Evolutionary conservation across 1,140 invertebrate genomes (phyloP), one percentile per base, ranked within the genome.

Genomic region (Neodiprion virginianus): DNA sequence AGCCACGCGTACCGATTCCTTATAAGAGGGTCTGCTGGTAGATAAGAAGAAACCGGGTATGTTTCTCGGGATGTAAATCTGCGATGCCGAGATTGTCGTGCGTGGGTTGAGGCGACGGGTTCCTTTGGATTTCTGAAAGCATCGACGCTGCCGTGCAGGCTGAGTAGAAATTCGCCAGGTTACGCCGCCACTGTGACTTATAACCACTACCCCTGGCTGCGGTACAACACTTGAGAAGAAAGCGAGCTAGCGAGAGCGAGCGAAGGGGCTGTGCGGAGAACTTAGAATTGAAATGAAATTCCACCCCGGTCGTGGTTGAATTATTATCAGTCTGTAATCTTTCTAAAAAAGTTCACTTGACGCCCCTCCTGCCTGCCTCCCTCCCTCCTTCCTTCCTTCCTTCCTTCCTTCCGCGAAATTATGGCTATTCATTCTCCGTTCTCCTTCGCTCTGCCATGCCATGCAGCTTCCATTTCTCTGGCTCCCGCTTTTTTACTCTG

Each of bases 241-340:
- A 40, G 28, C 28, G 28, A 40, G 28, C 0, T 17, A 23, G 48
- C 28, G 50, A 47, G 70, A 47, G 70, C 12, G 71, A 65, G 28
- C 48, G 48, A 69, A 72, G 68, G 77, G 78, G 71, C 61, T 14
- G 53, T 14, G 53, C 4, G 53, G 72, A 74, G 74, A 75, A 68
- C 70, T 72, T 21, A 68, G 76, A 83, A 83, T 82, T 81, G 76
- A 81, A 83, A 80, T 83, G 80, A 83, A 85, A 85, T 84, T 82
- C 81, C 78, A 76, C 74, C 81, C 81, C 72, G 67, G 77, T 72
- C 74, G 78, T 72, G 76, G 78, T 80, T 83, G 81, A 83, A 83
- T 84, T 85, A 83, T 84, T 82, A 82, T 84, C 80, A 78, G 78
- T 74, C 67, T 76, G 72, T 81, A 82, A 82, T 82, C 80, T 78